These are phyloP conservation scores for Sturmia bella DNA, from an alignment of 2,888 invertebrate genomes.

Conservation along the genomic window DNA sequence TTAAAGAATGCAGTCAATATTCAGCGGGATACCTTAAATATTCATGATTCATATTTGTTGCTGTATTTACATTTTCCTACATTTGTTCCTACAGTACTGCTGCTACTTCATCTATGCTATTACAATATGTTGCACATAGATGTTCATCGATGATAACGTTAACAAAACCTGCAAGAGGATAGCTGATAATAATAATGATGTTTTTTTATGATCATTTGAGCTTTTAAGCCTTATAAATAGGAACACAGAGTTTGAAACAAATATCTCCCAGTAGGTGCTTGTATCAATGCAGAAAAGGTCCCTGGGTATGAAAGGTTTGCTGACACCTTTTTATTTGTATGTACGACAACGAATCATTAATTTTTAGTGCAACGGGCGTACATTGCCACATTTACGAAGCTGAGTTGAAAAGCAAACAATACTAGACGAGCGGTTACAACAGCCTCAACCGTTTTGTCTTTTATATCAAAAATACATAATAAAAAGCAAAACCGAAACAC, in stretches of 20 bases:
- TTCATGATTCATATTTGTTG: conserved; percentile 57
- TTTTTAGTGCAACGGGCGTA: conserved; percentile 45
- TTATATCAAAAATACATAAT: background rate
- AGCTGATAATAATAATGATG: conserved; percentile 1
- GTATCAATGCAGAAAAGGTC: background rate
- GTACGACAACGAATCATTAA: conserved; percentile 43
- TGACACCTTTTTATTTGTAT: conserved; percentile 13
- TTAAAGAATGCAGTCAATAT: conserved; percentile 69
- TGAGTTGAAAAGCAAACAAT: conserved; percentile 34
- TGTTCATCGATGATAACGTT: conserved; percentile 29
- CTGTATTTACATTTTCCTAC: conserved; percentile 24
- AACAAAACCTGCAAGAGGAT: conserved; percentile 6
- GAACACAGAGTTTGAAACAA: background rate
- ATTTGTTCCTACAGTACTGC: conserved; percentile 25
- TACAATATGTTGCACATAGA: conserved; percentile 59
- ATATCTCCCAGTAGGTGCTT: conserved; percentile 17
- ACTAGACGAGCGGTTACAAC: background rate
- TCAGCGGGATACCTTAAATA: conserved; percentile 67
- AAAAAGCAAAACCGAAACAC: background rate
- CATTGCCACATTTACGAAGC: conserved; percentile 42
- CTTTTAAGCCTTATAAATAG: conserved; percentile 23
- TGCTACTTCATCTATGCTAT: conserved; percentile 28
- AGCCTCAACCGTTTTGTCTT: background rate
- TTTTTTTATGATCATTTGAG: conserved; percentile 37
- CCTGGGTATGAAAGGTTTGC: conserved; percentile 13